Base-by-base conservation (phyloP, 92 coral and sea anemone genomes). In the Epizoanthus illoricatus region DNA sequence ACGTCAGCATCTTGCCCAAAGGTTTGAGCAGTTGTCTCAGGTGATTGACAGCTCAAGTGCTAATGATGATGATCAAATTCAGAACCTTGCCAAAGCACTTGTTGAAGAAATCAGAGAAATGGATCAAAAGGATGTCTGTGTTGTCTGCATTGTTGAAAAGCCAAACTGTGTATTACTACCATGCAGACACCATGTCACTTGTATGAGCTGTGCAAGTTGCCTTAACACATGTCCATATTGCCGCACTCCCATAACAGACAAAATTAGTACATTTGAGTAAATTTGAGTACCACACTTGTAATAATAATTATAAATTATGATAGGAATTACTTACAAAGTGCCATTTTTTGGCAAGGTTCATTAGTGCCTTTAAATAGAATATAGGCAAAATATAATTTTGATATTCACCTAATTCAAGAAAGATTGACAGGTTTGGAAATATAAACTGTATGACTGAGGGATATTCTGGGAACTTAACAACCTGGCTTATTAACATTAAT, bases 141-240 rank as follows among this genome's bases (percentile, higher is more conserved):
- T 87, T 33, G 85, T 83, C 1, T 87, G 90, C 58, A 52, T 85
- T 23, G 73, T 69, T 5, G 87, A 87, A 59, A 87, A 87, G 57
- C 87, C 90, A 7, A 87, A 87, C 56, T 87, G 90, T 87, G 90
- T 87, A 11, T 47, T 87, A 4, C 65, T 87, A n/a, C 90, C 90
- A 12, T 87, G 90, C 7, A 80, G 86, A 20, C 90, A 87, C 56
- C 90, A 87, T 68, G 85, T 87, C 28, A 87, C 90, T 5, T 87
- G 90, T 33, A 21, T 70, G 67, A 58, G 66, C 24, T 87, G 90
- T 52, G 85, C 90, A 6, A 57, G 21, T 52, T 61, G 80, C 67
- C 75, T 87, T 18, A 80, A 6, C 40, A 67, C 64, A 9, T 87
- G 90, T 39, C 85, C 90, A 2, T 87, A 74, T 45, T 87, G 90